phyloP scores from a whole-genome alignment of 2,888 invertebrate species.

The Drosophila planitibia region DNA sequence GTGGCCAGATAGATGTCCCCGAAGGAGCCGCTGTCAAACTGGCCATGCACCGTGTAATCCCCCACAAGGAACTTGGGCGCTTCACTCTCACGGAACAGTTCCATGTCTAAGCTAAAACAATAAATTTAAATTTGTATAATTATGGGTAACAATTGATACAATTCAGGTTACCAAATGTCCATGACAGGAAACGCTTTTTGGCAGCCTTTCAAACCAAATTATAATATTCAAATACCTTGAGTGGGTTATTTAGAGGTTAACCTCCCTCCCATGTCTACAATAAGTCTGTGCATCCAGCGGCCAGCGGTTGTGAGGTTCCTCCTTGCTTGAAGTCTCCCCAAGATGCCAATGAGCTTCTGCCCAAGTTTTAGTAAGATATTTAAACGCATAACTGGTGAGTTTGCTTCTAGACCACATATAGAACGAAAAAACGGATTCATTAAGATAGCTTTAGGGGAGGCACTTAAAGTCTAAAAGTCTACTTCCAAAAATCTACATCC shows the following conservation, averaged over 20 bases:
- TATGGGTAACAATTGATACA: neutral
- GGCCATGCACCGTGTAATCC: slow-evolving; percentile 97
- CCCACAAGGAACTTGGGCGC: slow-evolving; percentile 93
- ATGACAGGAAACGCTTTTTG: neutral
- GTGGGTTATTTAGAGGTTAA: neutral
- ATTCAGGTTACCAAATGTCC: neutral
- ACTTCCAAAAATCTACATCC: neutral
- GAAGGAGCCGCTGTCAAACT: slow-evolving; percentile 99
- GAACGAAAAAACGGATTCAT: neutral
- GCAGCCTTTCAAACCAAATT: neutral
- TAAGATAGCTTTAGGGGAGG: neutral
- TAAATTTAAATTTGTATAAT: neutral
- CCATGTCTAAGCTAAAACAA: slow-evolving; percentile 10
- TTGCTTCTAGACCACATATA: neutral
- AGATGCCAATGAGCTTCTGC: neutral
- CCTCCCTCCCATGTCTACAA: too few species aligned
- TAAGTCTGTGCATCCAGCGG: neutral
- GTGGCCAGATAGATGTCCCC: slow-evolving; percentile 99
- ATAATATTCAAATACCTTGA: neutral
- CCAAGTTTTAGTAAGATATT: neutral
- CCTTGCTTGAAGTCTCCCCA: neutral
- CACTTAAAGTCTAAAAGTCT: neutral
- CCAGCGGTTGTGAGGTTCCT: neutral
- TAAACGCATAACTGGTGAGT: neutral
- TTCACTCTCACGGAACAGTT: slow-evolving; percentile 4